Evolutionary conservation across 2,113 vertebrate genomes (phyloP).

Genomic region (Pseudonaja textilis): DNA sequence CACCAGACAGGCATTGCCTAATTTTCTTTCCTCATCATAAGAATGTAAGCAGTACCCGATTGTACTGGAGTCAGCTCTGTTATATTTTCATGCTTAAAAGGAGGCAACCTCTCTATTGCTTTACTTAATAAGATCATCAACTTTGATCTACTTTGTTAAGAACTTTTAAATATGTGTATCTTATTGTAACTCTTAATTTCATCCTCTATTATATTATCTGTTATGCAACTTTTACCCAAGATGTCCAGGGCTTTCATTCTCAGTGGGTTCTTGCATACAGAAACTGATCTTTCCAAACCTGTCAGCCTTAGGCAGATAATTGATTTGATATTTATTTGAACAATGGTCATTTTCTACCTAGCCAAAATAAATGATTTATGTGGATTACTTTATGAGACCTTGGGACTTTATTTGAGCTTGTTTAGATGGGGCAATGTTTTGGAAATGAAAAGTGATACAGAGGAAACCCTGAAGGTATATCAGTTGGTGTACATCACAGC

Average conservation of each 20-base stretch:
- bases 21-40: neutral
- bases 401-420: neutral
- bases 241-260: neutral
- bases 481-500: neutral
- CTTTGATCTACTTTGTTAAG: neutral
- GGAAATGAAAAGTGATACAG: slow-evolving; percentile 4
- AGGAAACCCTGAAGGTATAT: neutral
- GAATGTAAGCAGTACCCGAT: neutral
- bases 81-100: neutral
- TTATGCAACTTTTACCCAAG: neutral
- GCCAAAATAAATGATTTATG: slow-evolving; percentile 19
- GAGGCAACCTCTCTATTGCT: neutral
- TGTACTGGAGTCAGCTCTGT: neutral
- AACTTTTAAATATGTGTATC: neutral
- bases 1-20: neutral
- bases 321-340: slow-evolving; percentile 11
- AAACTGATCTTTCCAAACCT: neutral
- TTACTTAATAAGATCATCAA: neutral
- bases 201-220: neutral
- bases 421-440: neutral
- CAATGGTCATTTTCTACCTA: neutral
- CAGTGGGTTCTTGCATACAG: neutral
- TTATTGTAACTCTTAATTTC: neutral
- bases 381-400: slow-evolving; percentile 1
- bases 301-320: neutral